These are phyloP conservation scores for Dorcus hopei DNA, from an alignment of 2,888 invertebrate genomes.

Conservation along the genomic window DNA sequence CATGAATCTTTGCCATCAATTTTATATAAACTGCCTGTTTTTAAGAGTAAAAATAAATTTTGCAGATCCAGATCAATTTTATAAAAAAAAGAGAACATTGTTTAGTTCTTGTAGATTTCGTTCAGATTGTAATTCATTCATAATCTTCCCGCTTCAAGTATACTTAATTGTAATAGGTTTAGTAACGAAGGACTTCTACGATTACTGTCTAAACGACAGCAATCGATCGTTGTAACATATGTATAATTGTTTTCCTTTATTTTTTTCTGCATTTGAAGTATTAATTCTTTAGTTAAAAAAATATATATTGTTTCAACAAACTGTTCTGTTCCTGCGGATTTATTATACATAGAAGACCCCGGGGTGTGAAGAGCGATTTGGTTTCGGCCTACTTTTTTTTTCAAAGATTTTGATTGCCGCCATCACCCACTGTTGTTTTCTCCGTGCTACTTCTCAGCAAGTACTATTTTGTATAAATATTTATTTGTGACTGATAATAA, in stretches of 20 bases:
- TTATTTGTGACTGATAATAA: constrained; percentile 45
- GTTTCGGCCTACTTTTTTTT: constrained; percentile 15
- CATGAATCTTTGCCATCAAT: constrained; percentile 7
- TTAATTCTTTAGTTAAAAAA: too few relatives aligned
- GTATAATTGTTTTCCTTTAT: too few relatives aligned
- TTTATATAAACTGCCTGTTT: constrained; percentile 7
- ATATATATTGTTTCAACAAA: too few relatives aligned
- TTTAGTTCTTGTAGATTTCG: too few relatives aligned
- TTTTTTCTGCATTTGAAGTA: too few relatives aligned
- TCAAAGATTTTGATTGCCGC: neutral
- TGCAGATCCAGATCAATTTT: neutral
- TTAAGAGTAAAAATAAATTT: constrained; percentile 2
- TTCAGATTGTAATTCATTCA: too few relatives aligned
- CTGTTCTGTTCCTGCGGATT: too few relatives aligned
- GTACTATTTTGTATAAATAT: constrained; percentile 42
- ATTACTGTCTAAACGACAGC: too few relatives aligned
- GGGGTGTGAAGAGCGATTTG: neutral
- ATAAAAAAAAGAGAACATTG: neutral
- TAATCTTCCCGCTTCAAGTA: too few relatives aligned
- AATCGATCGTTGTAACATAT: too few relatives aligned
- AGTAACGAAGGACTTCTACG: too few relatives aligned
- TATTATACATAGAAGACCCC: neutral
- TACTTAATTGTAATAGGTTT: too few relatives aligned
- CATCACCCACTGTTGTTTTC: constrained; percentile 6
- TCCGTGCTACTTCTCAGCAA: constrained; percentile 17